Percentiles rank a stretch among this genome's conserved stretches.
These are phyloP conservation scores for Lutraria rhynchaena DNA, from an alignment of 1,140 invertebrate species.

Conservation along the genomic window DNA sequence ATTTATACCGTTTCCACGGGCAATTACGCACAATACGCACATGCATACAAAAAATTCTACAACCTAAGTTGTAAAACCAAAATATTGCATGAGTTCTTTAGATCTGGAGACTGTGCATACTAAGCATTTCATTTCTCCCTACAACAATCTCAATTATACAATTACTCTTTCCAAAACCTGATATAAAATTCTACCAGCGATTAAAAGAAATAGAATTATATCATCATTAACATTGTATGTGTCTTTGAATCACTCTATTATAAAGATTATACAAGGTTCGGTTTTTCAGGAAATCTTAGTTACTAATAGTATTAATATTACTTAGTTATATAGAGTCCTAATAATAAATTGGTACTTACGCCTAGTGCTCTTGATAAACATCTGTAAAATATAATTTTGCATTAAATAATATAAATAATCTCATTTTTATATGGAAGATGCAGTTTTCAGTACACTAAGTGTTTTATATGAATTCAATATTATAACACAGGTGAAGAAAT, in stretches of 20 bases:
- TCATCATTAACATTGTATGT: not conserved
- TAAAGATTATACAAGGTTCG: not conserved
- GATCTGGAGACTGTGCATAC: too few species aligned
- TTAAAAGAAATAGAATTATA: not conserved
- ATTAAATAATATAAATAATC: not conserved
- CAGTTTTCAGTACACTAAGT: not conserved
- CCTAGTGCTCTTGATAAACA: constrained; percentile 60
- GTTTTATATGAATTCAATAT: not conserved
- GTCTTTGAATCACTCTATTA: not conserved
- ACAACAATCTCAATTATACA: too few species aligned
- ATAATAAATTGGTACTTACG: constrained; percentile 44
- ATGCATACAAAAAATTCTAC: too few species aligned
- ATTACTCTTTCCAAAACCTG: too few species aligned
- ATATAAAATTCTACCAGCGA: too few species aligned
- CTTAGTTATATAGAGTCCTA: not conserved
- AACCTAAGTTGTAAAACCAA: too few species aligned
- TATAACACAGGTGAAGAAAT: not conserved
- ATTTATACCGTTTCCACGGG: too few species aligned
- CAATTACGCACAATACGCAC: too few species aligned
- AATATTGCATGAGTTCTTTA: too few species aligned
- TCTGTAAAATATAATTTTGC: constrained; percentile 32
- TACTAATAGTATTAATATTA: not conserved
- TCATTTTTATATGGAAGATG: not conserved
- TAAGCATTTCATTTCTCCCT: too few species aligned
- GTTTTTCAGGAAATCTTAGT: not conserved